Conservation (phyloP, 2,888 invertebrate genomes). For the Meloe dianella region DNA sequence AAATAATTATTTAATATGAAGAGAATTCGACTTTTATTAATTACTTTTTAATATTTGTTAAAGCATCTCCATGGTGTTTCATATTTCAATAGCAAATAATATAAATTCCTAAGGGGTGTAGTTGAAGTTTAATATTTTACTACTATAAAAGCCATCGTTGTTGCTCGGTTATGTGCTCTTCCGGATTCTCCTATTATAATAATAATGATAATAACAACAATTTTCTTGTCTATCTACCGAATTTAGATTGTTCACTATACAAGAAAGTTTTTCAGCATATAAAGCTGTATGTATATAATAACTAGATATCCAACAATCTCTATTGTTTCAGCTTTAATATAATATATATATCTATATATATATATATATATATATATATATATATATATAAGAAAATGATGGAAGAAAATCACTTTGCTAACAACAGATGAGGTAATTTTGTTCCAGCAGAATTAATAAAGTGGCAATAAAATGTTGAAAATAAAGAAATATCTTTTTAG, state of each 20-base stretch:
- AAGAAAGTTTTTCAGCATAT: background rate
- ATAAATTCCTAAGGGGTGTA: background rate
- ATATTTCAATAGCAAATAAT: too few species aligned
- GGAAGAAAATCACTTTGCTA: background rate
- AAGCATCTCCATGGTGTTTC: too few species aligned
- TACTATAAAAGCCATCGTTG: background rate
- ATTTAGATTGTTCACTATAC: background rate
- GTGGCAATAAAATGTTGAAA: background rate
- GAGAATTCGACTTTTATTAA: too few species aligned
- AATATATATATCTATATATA: too few species aligned
- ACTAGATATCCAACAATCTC: background rate
- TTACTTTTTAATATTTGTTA: too few species aligned
- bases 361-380: too few species aligned
- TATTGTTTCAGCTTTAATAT: background rate
- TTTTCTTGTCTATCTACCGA: background rate
- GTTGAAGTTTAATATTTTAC: background rate
- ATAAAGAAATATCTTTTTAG: background rate
- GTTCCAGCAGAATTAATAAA: background rate
- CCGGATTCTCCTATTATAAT: background rate
- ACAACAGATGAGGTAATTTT: background rate
- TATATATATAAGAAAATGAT: background rate
- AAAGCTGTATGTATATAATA: background rate
- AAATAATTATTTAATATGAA: too few species aligned
- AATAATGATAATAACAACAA: background rate
- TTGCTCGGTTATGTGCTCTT: background rate